Base-by-base conservation (phyloP, 2,113 vertebrate species). In the Hiodon tergisus region DNA sequence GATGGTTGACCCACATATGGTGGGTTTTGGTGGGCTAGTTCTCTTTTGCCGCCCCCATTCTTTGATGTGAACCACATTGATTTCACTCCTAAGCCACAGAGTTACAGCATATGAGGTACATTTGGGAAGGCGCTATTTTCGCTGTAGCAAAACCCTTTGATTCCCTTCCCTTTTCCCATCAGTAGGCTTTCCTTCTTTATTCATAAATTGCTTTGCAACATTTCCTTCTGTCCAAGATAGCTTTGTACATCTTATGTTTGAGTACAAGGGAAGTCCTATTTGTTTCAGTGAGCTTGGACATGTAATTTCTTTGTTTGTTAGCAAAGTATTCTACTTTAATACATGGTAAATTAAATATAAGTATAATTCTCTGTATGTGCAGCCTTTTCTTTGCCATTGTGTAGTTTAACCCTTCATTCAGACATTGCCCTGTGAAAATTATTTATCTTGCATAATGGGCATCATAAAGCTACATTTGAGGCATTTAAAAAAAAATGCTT, bases 51-150 rank as follows among this genome's bases (percentile, higher is more conserved):
- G 8, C 31, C 61, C 55, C 16, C 47, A 11, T 14, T 3, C 72
- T 66, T 10, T 73, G 72, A 73, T 73, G 61, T 73, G 61, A 73
- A 17, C n/a, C 52, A 47, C 72, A 65, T 73, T 65, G 61, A 73
- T 65, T 60, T 66, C 61, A 73, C 60, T 9, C 9, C 14, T 11
- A 66, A 55, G 53, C 31, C 53, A 17, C n/a, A 53, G 17, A 73
- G 60, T 51, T 55, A 47, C 61, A 46, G 31, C 46, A 50, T 17
- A 52, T 73, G 72, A 66, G 60, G 61, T 65, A n/a, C 48, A 61
- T 73, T 66, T 55, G 65, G 62, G 51, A 31, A n/a, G 51, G 61
- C 8, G 5, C 2, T 4, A 31, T 52, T 31, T 10, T 3, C n/a
- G 46, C 13, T 69, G 16, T 16, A 14, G 16, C 61, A 63, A 63